phyloP scores from a whole-genome alignment of 1,140 invertebrate species.

The Triops cancriformis region DNA sequence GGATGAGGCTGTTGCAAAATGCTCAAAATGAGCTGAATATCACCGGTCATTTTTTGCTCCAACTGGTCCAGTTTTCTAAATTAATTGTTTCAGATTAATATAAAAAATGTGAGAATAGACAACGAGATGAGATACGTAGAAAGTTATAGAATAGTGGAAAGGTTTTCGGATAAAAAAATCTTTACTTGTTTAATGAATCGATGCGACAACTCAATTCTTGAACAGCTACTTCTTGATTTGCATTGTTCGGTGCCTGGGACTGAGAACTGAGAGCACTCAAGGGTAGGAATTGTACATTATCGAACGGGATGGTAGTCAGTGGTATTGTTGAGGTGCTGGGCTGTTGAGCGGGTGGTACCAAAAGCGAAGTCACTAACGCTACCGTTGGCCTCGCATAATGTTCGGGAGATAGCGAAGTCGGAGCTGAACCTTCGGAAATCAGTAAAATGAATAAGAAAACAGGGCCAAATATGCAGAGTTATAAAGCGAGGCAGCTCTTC shows the following conservation, averaged over 20 bases:
- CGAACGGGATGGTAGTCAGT: conserved; percentile 1
- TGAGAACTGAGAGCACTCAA: not conserved
- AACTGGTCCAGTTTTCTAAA: conserved; percentile 24
- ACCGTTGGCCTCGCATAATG: not conserved
- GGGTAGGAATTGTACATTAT: not conserved
- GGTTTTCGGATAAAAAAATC: not conserved
- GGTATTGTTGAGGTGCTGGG: conserved; percentile 1
- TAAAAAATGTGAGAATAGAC: not conserved
- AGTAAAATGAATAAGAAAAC: not conserved
- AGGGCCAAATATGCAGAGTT: too few relatives aligned
- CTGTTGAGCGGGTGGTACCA: not conserved
- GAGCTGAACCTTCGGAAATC: not conserved
- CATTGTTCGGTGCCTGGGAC: not conserved
- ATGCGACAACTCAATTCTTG: conserved; percentile 14
- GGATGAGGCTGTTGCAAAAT: conserved; percentile 22
- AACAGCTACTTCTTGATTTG: not conserved
- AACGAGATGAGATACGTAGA: too few relatives aligned
- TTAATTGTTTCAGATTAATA: not conserved
- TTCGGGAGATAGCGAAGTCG: not conserved
- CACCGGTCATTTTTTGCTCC: conserved; percentile 21
- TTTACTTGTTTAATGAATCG: conserved; percentile 15
- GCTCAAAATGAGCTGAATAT: conserved; percentile 23
- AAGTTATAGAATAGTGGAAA: not conserved
- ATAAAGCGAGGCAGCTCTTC: too few relatives aligned
- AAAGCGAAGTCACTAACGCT: not conserved